These are phyloP conservation scores for Amyelois transitella DNA, from an alignment of 1,140 invertebrate genomes.

Conservation along the genomic window DNA sequence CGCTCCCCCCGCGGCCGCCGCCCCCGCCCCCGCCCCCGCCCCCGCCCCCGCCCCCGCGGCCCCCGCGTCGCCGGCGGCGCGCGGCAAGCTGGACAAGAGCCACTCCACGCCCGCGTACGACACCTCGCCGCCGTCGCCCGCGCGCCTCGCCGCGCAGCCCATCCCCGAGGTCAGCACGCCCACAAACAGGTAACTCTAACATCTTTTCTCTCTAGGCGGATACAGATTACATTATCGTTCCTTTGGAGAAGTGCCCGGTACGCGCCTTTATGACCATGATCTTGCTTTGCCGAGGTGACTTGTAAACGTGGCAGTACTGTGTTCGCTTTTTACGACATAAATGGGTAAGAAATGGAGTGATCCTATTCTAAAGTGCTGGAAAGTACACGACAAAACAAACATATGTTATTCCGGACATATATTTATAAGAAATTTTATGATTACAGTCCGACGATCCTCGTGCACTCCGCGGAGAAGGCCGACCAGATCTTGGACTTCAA, in stretches of 20 bases:
- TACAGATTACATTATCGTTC: neutral
- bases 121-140: constrained; percentile 34
- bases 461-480: constrained; percentile 41
- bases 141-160: constrained; percentile 36
- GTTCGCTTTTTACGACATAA: no score
- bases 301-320: no score
- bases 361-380: no score
- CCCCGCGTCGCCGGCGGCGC: constrained; percentile 18
- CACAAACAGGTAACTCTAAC: constrained; percentile 16
- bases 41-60: constrained; percentile 7
- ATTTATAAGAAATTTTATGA: neutral
- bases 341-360: no score
- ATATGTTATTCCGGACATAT: no score
- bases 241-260: neutral
- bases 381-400: no score
- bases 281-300: no score
- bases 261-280: neutral
- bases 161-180: constrained; percentile 56
- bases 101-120: constrained; percentile 86
- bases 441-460: constrained; percentile 24
- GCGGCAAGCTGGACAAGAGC: constrained; percentile 82
- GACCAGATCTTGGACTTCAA: constrained; percentile 59
- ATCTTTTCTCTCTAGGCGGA: no score
- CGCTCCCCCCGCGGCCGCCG: constrained; percentile 16
- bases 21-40: neutral